Base-by-base conservation (phyloP, 2,888 invertebrate species). In the Sipha maydis region DNA sequence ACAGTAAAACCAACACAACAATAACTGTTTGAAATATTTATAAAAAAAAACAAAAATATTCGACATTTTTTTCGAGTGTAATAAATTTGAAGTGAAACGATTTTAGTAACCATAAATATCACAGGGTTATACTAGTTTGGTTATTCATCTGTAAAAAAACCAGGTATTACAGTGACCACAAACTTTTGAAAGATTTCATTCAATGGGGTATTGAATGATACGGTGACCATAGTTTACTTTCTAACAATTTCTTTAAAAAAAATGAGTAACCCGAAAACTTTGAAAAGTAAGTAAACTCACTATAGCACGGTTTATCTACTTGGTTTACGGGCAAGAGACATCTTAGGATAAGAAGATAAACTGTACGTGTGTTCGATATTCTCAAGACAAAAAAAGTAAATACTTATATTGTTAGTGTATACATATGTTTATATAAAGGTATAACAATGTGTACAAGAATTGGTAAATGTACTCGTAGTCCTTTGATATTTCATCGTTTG, bases 231-330 rank as follows among this genome's bases (percentile, higher is more conserved):
- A 34, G 34, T 54, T 73, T 41, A 61, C 31, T 61, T 61, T 61
- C 19, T 28, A 61, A 28, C 56, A 38, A 84, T 61, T 61, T 84
- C 28, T n/a, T 76, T 28, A 11, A 28, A 61, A n/a, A 41, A 48
- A 84, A 75, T 38, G 38, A 84, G 19, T 28, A 21, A 56, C 56
- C 19, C 83, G 38, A 38, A 28, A 75, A 75, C 56, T 76, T 61
- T 76, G 8, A n/a, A 76, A 75, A 75, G 75, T 61, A 19, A 75
- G 61, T 84, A 84, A 83, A 76, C 75, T 61, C 61, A 75, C 56
- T 83, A 76, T 83, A 14, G 38, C 21, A 84, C 21, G 61, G 61
- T 84, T 76, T 75, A 48, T 69, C 67, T 48, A 21, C 31, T 69
- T 25, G 82, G 69, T 69, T 79, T 79, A 79, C 56, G 41, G 28